Base-by-base conservation (phyloP, 2,888 invertebrate genomes). In the Lasius fuliginosus region DNA sequence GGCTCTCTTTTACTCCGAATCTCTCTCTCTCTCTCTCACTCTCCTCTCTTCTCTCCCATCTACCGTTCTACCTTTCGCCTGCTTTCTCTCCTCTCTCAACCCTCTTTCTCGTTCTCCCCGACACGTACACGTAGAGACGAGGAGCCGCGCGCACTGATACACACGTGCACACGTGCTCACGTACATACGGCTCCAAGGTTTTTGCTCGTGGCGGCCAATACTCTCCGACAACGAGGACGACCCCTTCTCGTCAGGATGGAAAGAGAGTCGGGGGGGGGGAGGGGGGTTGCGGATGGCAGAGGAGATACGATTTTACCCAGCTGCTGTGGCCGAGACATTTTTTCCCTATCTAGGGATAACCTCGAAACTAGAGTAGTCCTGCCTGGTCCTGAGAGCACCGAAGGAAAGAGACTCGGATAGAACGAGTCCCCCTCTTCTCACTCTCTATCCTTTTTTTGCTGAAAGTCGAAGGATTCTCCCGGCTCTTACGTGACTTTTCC, bases 271-370 rank as follows among this genome's bases (percentile, higher is more conserved):
- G 27, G 62, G 23, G 62, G 23, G 64, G 30, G 64, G 23, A 23
- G 65, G 23, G 23, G 65, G n/a, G 23, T 56, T 49, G 53, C 27
- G 82, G 74, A 75, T 76, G 40, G 42, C 68, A 74, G 56, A 84
- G 87, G 84, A 92, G 92, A 90, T 92, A 93, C 92, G 91, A 91
- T 92, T 93, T 92, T 92, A 91, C 91, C 90, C 91, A 90, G 92
- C 92, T 92, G 92, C 91, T 90, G 91, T 88, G 89, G 85, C 88
- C 88, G 90, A 89, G 90, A 92, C 89, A 92, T 92, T 92, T 92
- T 92, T 92, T 92, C 88, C 88, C 92, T 91, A 92, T 92, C 91
- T 92, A 90, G 91, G 92, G 90, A 92, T 92, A 93, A 91, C 92
- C 91, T 91, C 90, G 90, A 90, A 92, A 92, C 90, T 90, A 88